Base-by-base conservation (phyloP, 92 coral and sea anemone species). In the Parazoanthus swiftii region DNA sequence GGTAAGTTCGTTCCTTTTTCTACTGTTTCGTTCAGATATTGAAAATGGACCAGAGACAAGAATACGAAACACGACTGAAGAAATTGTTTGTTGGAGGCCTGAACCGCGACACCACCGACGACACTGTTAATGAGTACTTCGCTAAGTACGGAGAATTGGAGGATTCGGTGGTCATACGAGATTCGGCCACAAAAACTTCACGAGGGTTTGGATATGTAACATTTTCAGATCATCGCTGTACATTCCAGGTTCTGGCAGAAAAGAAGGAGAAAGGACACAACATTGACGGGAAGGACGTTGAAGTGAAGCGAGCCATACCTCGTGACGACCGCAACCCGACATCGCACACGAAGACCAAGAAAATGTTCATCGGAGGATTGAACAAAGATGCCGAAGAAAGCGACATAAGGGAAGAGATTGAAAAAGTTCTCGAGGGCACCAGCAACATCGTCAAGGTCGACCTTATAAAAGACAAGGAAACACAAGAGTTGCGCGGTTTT, bases 131-230 rank as follows among this genome's bases (percentile, higher is more conserved):
- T 59, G 93, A 89, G 20, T 96, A 94, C 90, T 94, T 96, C 54
- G 94, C 66, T 8, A 85, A 35, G 5, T 94, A 91, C 16, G 98
- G 98, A 36, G 94, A 88, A 35, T 72, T 94, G 74, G 86, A 92
- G 36, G 98, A 94, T 87, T 89, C 91, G 76, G 98, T 94, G 43
- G 95, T 94, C 6, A 91, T 94, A 43, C 85, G 91, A 44, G 98
- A 94, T 43, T 23, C 81, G 18, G 3, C 25, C 5, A 77, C 91
- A 7, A 89, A 95, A 63, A 42, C 50, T 5, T 96, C 99, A 26
- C 88, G 99, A 85, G 99, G 99, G 29, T 96, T 96, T 87, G 99
- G 99, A 16, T 96, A 95, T 81, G 98, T 96, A 3, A 96, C 99
- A 9, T 96, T 82, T 78, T 83, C 75, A 33, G 92, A 91, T 67